phyloP scores from a whole-genome alignment of 1,140 invertebrate genomes.

The Trialeurodes vaporariorum region DNA sequence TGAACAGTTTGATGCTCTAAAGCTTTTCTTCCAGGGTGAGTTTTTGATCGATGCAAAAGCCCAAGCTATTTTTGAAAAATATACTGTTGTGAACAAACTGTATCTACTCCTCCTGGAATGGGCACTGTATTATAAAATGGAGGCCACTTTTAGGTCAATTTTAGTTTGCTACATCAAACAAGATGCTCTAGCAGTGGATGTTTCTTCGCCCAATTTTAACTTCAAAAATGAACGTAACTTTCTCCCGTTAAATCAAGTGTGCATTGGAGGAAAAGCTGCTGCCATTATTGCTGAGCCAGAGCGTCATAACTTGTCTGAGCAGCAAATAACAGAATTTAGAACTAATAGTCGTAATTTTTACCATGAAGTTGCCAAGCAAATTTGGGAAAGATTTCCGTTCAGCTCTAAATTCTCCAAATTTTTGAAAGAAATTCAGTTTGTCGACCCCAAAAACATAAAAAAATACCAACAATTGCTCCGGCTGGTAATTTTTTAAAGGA shows the following conservation, averaged over 20 bases:
- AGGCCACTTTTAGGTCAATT: neutral
- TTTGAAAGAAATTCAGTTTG: neutral
- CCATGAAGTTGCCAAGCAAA: neutral
- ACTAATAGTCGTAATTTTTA: neutral
- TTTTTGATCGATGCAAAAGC: neutral
- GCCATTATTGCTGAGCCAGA: too few relatives aligned
- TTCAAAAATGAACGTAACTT: too few relatives aligned
- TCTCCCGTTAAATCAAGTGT: too few relatives aligned
- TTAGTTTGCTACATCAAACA: neutral
- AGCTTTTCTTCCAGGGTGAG: neutral
- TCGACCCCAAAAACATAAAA: conserved; percentile 1
- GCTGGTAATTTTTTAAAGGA: too few relatives aligned
- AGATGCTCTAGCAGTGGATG: neutral
- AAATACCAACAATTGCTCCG: too few relatives aligned
- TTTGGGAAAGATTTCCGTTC: conserved; percentile 2
- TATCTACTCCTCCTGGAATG: neutral
- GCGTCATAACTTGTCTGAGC: too few relatives aligned
- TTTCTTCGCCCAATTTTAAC: neutral
- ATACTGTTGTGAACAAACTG: neutral
- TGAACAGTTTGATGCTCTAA: neutral
- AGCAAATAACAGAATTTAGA: neutral
- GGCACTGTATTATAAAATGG: neutral
- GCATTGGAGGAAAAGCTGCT: too few relatives aligned
- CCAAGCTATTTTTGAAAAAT: neutral
- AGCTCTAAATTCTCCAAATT: neutral